These are phyloP conservation scores for Trididemnum miniatum DNA, from an alignment of 23 tunicate genomes.

Conservation along the genomic window DNA sequence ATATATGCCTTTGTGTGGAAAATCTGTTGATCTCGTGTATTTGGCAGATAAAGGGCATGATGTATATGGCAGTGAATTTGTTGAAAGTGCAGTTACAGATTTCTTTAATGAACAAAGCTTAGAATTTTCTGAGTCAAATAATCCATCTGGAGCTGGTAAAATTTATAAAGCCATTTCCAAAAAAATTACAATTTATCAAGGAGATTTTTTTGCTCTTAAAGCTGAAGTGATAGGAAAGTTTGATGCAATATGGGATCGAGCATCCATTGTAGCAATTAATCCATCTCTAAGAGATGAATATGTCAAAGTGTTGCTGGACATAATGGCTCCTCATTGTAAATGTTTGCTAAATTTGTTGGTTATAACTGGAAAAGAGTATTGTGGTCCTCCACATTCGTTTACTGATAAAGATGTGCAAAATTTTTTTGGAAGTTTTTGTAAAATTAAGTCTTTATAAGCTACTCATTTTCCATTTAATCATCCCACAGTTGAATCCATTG, in stretches of 20 bases:
- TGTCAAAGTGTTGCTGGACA: constrained; percentile 12
- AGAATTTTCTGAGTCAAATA: not conserved
- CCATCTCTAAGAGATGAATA: constrained; percentile 22
- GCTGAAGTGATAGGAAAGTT: constrained; percentile 39
- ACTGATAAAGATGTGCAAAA: not conserved
- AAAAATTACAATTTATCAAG: constrained; percentile 66
- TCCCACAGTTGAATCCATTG: too few relatives aligned
- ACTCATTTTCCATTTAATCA: not conserved
- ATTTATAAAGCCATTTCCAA: constrained; percentile 37
- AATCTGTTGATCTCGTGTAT: constrained; percentile 72
- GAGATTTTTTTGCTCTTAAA: constrained; percentile 50
- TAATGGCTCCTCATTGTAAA: constrained; percentile 25
- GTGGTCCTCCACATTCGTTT: constrained; percentile 11
- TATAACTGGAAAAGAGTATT: constrained; percentile 8
- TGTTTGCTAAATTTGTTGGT: constrained; percentile 27
- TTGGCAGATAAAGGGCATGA: constrained; percentile 71
- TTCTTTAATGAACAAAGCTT: constrained; percentile 46
- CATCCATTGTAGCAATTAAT: constrained; percentile 62
- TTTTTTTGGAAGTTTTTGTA: constrained; percentile 6
- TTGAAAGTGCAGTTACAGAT: constrained; percentile 36
- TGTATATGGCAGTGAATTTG: constrained; percentile 75
- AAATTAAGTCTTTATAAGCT: not conserved
- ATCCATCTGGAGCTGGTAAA: not conserved
- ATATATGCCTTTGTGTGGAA: constrained; percentile 77
- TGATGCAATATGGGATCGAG: constrained; percentile 75